A percentile compares a stretch with the other conserved stretches of the same genome.
phyloP scores from a whole-genome alignment of 1,140 invertebrate species.

The Dufourea novaeangliae region DNA sequence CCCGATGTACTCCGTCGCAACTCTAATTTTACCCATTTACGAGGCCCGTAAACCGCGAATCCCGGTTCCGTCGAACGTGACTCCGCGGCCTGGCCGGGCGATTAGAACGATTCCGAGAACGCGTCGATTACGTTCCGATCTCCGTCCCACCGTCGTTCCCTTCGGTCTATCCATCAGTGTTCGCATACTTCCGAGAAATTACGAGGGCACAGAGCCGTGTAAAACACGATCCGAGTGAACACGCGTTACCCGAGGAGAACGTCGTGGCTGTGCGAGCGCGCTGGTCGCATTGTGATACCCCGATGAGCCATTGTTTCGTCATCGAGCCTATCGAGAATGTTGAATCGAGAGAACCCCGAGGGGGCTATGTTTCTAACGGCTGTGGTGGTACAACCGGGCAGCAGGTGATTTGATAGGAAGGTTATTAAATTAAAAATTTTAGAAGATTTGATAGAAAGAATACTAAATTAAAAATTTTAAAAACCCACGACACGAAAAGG shows the following conservation, averaged over 20 bases:
- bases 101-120: slow-evolving; percentile 13
- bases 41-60: slow-evolving; percentile 6
- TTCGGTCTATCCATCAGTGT: background rate
- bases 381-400: too few species aligned
- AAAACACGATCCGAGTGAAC: background rate
- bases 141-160: background rate
- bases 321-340: slow-evolving; percentile 2
- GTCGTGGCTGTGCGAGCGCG: background rate
- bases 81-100: background rate
- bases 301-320: slow-evolving; percentile 3
- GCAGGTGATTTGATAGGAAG: too few species aligned
- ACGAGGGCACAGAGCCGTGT: background rate
- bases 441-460: too few species aligned
- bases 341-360: slow-evolving; percentile 2
- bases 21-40: slow-evolving; percentile 39
- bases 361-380: too few species aligned
- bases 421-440: too few species aligned
- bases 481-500: too few species aligned
- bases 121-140: background rate
- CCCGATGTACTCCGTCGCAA: background rate
- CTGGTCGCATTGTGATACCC: background rate
- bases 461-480: too few species aligned
- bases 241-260: background rate
- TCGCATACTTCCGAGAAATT: background rate
- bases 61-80: slow-evolving; percentile 10